Percentiles rank a stretch among this genome's conserved stretches.
phyloP scores from a whole-genome alignment of 2,113 vertebrate species.

The Megaleporinus macrocephalus region DNA sequence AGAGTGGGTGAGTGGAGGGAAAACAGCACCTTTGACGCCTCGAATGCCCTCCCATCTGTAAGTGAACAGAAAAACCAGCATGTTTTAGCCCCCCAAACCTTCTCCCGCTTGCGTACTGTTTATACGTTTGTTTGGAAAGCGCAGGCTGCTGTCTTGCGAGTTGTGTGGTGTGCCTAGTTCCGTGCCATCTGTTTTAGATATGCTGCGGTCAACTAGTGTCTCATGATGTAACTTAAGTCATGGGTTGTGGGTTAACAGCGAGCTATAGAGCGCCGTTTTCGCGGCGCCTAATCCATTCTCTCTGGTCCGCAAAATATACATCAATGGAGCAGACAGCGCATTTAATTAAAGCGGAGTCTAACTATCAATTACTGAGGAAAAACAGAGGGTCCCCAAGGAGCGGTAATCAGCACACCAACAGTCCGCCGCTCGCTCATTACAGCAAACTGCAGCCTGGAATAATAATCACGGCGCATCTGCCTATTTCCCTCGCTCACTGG shows the following conservation, averaged over 20 bases:
- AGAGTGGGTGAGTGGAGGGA: constrained; percentile 59
- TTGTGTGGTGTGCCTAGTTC: not conserved
- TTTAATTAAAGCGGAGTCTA: constrained; percentile 65
- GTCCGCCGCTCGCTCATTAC: constrained; percentile 57
- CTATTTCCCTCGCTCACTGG: constrained; percentile 47
- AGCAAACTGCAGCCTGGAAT: constrained; percentile 49
- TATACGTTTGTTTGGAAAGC: not conserved
- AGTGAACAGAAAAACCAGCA: constrained; percentile 52
- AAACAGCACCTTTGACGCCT: constrained; percentile 61
- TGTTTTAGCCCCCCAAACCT: not conserved
- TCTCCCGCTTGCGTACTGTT: not conserved
- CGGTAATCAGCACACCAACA: constrained; percentile 71
- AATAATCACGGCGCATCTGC: constrained; percentile 59
- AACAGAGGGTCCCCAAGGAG: constrained; percentile 66
- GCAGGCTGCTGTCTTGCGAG: not conserved
- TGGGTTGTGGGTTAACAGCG: constrained; percentile 33
- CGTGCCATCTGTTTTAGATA: not conserved
- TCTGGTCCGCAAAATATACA: constrained; percentile 56
- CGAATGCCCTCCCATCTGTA: constrained; percentile 59
- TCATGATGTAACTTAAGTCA: constrained; percentile 14
- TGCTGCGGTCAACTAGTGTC: not conserved
- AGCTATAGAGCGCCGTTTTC: constrained; percentile 43
- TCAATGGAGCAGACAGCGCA: constrained; percentile 60
- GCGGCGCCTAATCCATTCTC: constrained; percentile 43
- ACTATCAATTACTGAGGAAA: constrained; percentile 68